These are phyloP conservation scores for Zalophus californianus DNA, from an alignment of 2,797 vertebrate species.

Conservation along the genomic window DNA sequence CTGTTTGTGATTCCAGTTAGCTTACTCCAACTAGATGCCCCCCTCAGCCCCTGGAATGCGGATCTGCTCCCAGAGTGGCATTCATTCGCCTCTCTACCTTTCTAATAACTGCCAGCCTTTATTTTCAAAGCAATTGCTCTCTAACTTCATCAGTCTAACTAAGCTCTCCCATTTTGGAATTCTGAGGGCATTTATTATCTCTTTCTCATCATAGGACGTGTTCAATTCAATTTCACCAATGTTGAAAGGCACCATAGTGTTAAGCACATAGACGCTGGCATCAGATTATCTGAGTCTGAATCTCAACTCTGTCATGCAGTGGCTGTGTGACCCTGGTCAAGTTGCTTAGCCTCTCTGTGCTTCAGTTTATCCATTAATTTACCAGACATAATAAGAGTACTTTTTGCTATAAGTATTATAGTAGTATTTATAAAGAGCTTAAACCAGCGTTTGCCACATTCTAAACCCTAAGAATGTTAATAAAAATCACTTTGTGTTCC, in stretches of 20 bases:
- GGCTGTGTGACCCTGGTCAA: background rate
- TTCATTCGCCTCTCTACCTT: background rate
- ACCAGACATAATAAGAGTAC: background rate
- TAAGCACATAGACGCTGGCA: background rate
- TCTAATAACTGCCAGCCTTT: background rate
- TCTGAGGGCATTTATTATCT: background rate
- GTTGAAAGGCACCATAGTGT: background rate
- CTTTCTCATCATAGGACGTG: background rate
- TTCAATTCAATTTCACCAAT: background rate
- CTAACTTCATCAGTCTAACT: background rate
- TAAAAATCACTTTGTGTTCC: background rate
- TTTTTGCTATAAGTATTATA: background rate
- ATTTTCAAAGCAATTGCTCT: background rate
- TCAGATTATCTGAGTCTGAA: background rate
- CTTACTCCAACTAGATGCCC: background rate
- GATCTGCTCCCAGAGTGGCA: background rate
- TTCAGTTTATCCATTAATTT: background rate
- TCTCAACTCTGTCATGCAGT: background rate
- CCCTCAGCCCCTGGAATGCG: background rate
- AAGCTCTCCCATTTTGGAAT: background rate
- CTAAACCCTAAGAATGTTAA: background rate
- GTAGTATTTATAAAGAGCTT: background rate
- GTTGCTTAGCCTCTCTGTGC: background rate
- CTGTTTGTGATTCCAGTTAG: background rate
- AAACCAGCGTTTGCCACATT: background rate